Evolutionary conservation across 2,888 invertebrate species (phyloP).

Genomic region (Lasius platythorax): DNA sequence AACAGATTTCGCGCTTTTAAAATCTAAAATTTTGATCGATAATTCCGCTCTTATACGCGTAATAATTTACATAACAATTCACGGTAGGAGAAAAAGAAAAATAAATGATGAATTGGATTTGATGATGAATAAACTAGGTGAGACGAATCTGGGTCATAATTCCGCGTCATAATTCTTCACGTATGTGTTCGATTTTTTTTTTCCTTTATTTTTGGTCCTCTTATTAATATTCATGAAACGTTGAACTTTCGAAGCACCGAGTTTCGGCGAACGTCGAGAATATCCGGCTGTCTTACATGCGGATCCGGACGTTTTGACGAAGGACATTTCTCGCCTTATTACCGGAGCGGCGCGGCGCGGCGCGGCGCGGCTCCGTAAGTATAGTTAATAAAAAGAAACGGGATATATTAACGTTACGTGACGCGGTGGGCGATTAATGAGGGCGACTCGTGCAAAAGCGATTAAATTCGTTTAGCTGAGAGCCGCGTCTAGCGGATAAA

Average conservation of each 20-base stretch:
- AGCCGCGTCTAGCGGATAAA: slow-evolving; percentile 49
- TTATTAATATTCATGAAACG: slow-evolving; percentile 27
- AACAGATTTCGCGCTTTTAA: not conserved
- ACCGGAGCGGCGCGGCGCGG: not conserved
- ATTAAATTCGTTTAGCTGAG: slow-evolving; percentile 53
- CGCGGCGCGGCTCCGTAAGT: not conserved
- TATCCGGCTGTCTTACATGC: slow-evolving; percentile 17
- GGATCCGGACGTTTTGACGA: slow-evolving; percentile 16
- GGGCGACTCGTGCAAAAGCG: slow-evolving; percentile 48
- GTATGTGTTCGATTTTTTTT: not conserved
- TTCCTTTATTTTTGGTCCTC: not conserved
- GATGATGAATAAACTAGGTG: not conserved
- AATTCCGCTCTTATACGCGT: not conserved
- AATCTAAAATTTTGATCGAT: not conserved
- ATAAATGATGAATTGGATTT: not conserved
- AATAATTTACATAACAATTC: not conserved
- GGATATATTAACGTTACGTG: slow-evolving; percentile 42
- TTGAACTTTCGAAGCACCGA: not conserved
- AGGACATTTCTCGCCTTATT: slow-evolving; percentile 23
- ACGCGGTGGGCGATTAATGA: slow-evolving; percentile 47
- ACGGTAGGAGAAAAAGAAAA: too few species aligned
- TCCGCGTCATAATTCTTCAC: not conserved
- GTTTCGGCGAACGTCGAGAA: slow-evolving; percentile 2
- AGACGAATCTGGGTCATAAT: slow-evolving; percentile 1
- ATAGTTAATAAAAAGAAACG: slow-evolving; percentile 41